Percentiles rank a stretch among this genome's conserved stretches.
Evolutionary conservation across 2,113 vertebrate species (phyloP).

Genomic region (Gymnorhina tibicen): DNA sequence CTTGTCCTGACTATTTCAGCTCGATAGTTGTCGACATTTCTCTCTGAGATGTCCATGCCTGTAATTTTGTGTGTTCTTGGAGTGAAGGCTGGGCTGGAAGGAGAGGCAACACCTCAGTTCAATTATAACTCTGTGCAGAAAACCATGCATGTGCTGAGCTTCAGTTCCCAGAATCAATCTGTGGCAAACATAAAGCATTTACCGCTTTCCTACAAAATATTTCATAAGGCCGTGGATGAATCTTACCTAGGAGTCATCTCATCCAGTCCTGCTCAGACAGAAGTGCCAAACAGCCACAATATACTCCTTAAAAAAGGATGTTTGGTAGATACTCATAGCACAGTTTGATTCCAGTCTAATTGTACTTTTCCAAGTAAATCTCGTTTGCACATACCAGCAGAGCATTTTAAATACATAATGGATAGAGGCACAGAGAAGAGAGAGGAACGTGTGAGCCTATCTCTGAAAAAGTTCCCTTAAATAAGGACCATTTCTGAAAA

Average conservation of each 20-base stretch:
- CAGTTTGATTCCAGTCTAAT: not conserved
- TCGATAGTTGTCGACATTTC: accelerated
- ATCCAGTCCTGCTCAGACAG: not conserved
- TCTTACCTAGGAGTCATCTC: not conserved
- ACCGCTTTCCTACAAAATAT: not conserved
- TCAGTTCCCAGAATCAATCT: not conserved
- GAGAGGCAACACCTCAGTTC: not conserved
- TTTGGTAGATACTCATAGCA: not conserved
- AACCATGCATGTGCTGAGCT: not conserved
- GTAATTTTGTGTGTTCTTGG: not conserved
- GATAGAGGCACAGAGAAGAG: not conserved
- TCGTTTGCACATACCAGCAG: not conserved
- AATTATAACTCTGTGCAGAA: not conserved
- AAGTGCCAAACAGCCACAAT: not conserved
- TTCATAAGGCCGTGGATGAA: not conserved
- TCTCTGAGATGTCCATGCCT: not conserved
- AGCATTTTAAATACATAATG: not conserved
- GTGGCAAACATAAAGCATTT: not conserved
- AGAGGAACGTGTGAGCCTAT: not conserved
- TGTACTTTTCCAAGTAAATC: not conserved
- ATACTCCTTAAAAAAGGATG: not conserved
- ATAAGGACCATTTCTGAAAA: not conserved
- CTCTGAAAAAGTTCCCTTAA: not conserved
- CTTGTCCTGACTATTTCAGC: not conserved
- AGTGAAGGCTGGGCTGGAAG: not conserved